These are phyloP conservation scores for Drosophila malerkotliana DNA, from an alignment of 1,140 invertebrate genomes.

Conservation along the genomic window DNA sequence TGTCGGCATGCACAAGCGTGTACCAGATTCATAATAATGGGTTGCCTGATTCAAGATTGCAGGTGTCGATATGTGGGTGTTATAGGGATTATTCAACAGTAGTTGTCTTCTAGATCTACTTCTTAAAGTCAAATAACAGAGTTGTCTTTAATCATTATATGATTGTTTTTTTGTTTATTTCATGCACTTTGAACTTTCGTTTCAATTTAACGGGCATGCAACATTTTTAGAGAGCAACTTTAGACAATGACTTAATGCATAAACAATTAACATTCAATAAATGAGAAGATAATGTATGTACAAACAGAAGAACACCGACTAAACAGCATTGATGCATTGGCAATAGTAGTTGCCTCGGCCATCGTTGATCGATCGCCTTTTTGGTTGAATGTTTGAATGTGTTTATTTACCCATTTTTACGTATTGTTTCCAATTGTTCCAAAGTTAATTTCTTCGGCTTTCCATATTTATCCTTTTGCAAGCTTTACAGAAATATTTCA, in stretches of 20 bases:
- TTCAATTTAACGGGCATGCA: slow-evolving; percentile 52
- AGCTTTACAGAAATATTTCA: slow-evolving; percentile 89
- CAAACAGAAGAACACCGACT: slow-evolving; percentile 58
- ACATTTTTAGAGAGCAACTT: slow-evolving; percentile 38
- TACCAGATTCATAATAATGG: slow-evolving; percentile 57
- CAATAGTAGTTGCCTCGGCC: slow-evolving; percentile 42
- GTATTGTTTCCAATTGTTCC: slow-evolving; percentile 94
- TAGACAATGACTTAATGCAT: slow-evolving; percentile 44
- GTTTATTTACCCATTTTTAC: slow-evolving; percentile 91
- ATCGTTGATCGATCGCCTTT: slow-evolving; percentile 35
- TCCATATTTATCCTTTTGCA: slow-evolving; percentile 95
- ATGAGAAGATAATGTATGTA: slow-evolving; percentile 45
- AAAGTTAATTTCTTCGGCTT: slow-evolving; percentile 93
- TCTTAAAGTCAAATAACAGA: neutral
- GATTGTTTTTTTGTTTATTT: neutral
- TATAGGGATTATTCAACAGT: neutral
- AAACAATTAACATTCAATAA: slow-evolving; percentile 38
- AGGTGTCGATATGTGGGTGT: slow-evolving; percentile 11
- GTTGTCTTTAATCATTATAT: neutral
- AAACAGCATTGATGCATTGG: slow-evolving; percentile 55
- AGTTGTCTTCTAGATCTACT: neutral
- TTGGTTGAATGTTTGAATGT: slow-evolving; percentile 14
- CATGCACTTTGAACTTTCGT: slow-evolving; percentile 14
- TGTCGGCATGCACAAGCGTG: slow-evolving; percentile 73
- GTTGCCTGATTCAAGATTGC: slow-evolving; percentile 48